phyloP scores from a whole-genome alignment of 2,888 invertebrate genomes.

The Cephus pygmeus region DNA sequence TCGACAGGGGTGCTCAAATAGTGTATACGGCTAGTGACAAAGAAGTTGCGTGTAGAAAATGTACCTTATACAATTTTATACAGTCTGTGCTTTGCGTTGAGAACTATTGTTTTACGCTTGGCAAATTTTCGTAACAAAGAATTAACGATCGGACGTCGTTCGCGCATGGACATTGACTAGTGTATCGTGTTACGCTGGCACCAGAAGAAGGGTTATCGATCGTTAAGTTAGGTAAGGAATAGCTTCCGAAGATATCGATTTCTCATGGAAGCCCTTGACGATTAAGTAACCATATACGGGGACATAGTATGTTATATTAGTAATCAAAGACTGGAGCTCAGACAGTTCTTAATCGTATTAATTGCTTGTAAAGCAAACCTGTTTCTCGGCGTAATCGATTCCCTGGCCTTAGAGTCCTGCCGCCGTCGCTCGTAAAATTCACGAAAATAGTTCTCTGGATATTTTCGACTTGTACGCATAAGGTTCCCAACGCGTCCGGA shows the following conservation, averaged over 20 bases:
- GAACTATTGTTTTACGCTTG: slow-evolving; percentile 14
- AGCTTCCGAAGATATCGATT: slow-evolving; percentile 14
- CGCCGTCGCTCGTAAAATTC: not conserved
- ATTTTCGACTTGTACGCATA: not conserved
- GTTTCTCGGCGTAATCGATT: not conserved
- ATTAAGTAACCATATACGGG: slow-evolving; percentile 17
- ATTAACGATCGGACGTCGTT: slow-evolving; percentile 28
- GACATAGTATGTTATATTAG: slow-evolving; percentile 2
- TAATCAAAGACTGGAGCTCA: not conserved
- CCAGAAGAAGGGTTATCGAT: slow-evolving; percentile 40
- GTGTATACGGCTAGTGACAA: slow-evolving; percentile 8
- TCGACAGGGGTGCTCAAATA: slow-evolving; percentile 50
- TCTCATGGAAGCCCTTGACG: slow-evolving; percentile 27
- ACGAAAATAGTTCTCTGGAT: not conserved
- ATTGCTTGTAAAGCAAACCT: not conserved
- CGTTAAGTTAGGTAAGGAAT: slow-evolving; percentile 9
- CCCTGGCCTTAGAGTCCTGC: not conserved
- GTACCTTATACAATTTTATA: not conserved
- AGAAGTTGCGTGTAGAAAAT: not conserved
- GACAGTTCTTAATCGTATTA: not conserved
- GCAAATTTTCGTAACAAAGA: not conserved
- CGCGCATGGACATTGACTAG: slow-evolving; percentile 50
- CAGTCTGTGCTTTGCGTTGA: not conserved
- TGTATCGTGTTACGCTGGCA: slow-evolving; percentile 50
- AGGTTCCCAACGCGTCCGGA: slow-evolving; percentile 10